Evolutionary conservation across 2,888 invertebrate genomes (phyloP), one percentile per base, ranked within the genome.

Genomic region (Busseola fusca): DNA sequence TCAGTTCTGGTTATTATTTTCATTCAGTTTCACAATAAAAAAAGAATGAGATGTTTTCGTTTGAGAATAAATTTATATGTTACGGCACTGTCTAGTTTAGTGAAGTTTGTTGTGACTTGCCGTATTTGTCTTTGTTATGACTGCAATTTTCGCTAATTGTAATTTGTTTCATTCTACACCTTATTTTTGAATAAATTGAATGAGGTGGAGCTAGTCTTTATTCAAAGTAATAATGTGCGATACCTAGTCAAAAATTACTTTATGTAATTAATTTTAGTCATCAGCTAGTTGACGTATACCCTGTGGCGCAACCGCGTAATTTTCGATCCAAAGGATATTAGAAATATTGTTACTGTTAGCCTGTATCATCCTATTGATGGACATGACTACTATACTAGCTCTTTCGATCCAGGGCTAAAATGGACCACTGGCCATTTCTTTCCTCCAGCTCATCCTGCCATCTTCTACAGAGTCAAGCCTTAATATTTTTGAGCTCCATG

Each of bases 101-200:
- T 50, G 21, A 58, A 65, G 25, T 30, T 50, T 72, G 54, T 59
- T 59, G n/a, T 16, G 10, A n/a, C 9, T 67, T 27, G 52, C 27
- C n/a, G 3, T 25, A 25, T 21, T 45, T 37, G n/a, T 37, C 18
- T 12, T 34, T n/a, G 37, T 30, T 50, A 37, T 30, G 45, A 40
- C n/a, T 50, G n/a, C 14, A 14, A 59, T 69, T 42, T 57, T n/a
- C n/a, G 10, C 50, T 48, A 60, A 72, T 78, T 64, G 54, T 42
- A 27, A 59, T 64, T 64, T 25, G 42, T 56, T 25, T 60, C 21
- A 14, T 14, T 1, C 30, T 25, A 16, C 16, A 25, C 18, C 16
- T 50, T 48, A 16, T 30, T 52, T 40, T 40, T 48, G 27, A 48
- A 48, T 18, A 30, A 57, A 54, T 37, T 27, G 16, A 42, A 50